Evolutionary conservation across 2,113 vertebrate genomes (phyloP), one percentile per base, ranked within the genome.

Genomic region (Crocuta crocuta): DNA sequence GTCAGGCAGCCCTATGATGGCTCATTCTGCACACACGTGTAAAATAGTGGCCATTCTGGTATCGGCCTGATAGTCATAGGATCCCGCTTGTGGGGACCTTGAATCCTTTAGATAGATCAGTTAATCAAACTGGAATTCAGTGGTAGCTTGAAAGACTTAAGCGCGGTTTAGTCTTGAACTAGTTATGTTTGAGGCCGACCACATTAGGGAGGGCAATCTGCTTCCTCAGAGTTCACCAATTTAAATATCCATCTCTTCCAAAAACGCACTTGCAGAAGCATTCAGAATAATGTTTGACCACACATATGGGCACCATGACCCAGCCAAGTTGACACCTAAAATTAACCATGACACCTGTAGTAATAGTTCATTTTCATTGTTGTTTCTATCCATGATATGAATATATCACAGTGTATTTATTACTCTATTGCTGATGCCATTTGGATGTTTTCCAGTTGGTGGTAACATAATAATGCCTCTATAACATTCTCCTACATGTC

Each of bases 1-100:
- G 58, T 8, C 21, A 23, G 58, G 21, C 21, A 0, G 17, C 58
- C 58, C 9, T 16, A 7, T 17, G 50, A 8, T 6, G 10, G 23
- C 31, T 35, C 28, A 1, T 83, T 39, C 33, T 1, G 2, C 0
- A 21, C 55, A 21, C 55, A 4, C 1, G 0, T 24, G 17, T 78
- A 33, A 39, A 43, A 28, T 58, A 17, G 8, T 16, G 68, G 50
- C 3, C 26, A 0, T 71, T 65, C 43, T 33, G 26, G 12, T 31
- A 17, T 82, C 23, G 15, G 43, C 23, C 12, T 39, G 58, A 10
- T 16, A 5, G 21, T 35, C 28, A 0, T 12, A 35, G 35, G 74
- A 4, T 23, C 35, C 9, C 4, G 35, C 0, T 3, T 1, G 16
- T 8, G 28, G 31, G 66, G 21, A 21, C 61, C 68, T 66, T 5